A percentile compares a stretch with the other conserved stretches of the same genome.
Evolutionary conservation across 2,797 vertebrate genomes (phyloP).

Genomic region (Coregonus ussuriensis): DNA sequence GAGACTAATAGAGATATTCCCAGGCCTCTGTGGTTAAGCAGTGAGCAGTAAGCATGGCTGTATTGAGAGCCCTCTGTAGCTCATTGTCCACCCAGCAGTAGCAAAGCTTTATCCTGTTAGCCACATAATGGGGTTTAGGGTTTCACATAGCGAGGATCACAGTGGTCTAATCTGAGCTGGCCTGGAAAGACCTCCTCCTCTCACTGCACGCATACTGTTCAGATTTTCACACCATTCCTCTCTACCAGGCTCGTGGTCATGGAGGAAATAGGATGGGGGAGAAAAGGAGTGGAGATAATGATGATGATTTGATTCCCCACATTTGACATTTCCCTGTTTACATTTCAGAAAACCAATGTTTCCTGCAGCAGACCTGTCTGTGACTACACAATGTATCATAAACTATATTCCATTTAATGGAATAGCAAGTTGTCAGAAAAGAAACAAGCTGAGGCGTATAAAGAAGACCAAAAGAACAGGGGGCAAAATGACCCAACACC

Average conservation of each 20-base stretch:
- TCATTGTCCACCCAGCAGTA: conserved; percentile 37
- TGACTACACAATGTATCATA: background rate
- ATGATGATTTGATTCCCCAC: background rate
- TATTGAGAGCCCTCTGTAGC: conserved; percentile 41
- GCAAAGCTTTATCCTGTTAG: conserved; percentile 54
- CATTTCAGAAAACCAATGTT: no score
- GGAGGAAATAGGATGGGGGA: background rate
- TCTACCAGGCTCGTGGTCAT: background rate
- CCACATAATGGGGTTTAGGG: conserved; percentile 43
- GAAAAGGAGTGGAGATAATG: background rate
- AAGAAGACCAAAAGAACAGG: background rate
- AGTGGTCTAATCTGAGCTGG: conserved; percentile 48
- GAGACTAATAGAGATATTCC: conserved; percentile 28
- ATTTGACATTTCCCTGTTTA: background rate
- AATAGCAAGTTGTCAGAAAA: background rate
- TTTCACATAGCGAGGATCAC: conserved; percentile 53
- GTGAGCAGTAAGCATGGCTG: conserved; percentile 24
- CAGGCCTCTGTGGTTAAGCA: conserved; percentile 31
- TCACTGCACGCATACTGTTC: background rate
- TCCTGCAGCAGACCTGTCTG: background rate
- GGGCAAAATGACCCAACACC: no score
- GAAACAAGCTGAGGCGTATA: background rate
- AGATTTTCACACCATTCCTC: background rate
- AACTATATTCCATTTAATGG: background rate
- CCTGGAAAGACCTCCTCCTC: background rate